These are phyloP conservation scores for Nebria ingens DNA, from an alignment of 1,140 invertebrate genomes.

Conservation along the genomic window DNA sequence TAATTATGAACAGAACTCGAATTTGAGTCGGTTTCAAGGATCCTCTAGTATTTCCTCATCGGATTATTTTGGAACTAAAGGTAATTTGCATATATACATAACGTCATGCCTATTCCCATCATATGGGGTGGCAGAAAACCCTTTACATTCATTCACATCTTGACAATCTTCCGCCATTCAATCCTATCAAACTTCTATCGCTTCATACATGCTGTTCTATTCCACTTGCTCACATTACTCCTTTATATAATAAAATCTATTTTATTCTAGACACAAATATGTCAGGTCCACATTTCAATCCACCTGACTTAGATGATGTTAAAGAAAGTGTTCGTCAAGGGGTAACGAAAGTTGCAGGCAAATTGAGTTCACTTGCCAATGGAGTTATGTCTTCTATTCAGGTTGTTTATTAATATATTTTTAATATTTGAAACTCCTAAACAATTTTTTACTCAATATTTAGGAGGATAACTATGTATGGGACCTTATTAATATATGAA, in stretches of 20 bases:
- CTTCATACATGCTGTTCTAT: too few species aligned
- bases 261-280: conserved; percentile 13
- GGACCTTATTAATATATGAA: not conserved
- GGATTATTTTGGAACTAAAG: conserved; percentile 77
- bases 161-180: too few species aligned
- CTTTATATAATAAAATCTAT: too few species aligned
- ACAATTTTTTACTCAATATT: not conserved
- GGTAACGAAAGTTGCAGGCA: conserved; percentile 92
- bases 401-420: conserved; percentile 33
- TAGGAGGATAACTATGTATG: conserved; percentile 1
- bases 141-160: too few species aligned
- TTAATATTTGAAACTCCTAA: not conserved
- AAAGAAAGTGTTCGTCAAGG: conserved; percentile 93
- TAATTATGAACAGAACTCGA: conserved; percentile 48
- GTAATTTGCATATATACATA: too few species aligned
- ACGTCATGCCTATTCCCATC: too few species aligned
- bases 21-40: conserved; percentile 63
- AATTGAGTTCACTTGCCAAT: conserved; percentile 85
- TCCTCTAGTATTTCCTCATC: conserved; percentile 90
- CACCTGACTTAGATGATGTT: conserved; percentile 84
- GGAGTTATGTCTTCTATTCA: conserved; percentile 89
- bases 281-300: conserved; percentile 29
- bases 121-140: too few species aligned
- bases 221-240: too few species aligned
- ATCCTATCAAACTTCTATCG: too few species aligned